Conservation (phyloP, 1,140 invertebrate species). For the Himalopsyche phryganea region DNA sequence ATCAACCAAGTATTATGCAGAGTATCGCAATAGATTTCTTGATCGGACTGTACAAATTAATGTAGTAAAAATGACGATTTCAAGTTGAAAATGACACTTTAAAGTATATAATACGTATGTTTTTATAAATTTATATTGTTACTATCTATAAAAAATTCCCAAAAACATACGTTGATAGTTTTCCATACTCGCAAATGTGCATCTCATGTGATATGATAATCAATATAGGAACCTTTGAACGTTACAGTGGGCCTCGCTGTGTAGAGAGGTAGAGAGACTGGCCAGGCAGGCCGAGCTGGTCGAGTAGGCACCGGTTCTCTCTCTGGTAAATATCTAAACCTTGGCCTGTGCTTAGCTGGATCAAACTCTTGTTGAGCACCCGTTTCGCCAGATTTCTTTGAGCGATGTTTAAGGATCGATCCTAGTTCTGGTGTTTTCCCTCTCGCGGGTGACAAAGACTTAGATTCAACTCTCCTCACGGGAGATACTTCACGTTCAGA, state of each 20-base stretch:
- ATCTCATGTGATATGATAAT: too few relatives aligned
- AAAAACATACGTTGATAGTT: too few relatives aligned
- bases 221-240: constrained; percentile 63
- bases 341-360: constrained; percentile 69
- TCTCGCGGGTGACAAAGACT: constrained; percentile 48
- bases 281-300: constrained; percentile 46
- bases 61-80: too few relatives aligned
- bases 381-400: constrained; percentile 45
- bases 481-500: constrained; percentile 34
- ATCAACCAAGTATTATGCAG: too few relatives aligned
- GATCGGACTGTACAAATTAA: too few relatives aligned
- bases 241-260: constrained; percentile 64
- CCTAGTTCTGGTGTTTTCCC: constrained; percentile 38
- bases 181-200: too few relatives aligned
- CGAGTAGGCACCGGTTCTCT: constrained; percentile 40
- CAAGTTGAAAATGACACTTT: too few relatives aligned
- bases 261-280: constrained; percentile 49
- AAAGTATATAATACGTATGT: too few relatives aligned
- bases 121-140: too few relatives aligned
- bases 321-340: constrained; percentile 71
- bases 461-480: constrained; percentile 39
- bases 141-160: too few relatives aligned
- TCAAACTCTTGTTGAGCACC: constrained; percentile 69
- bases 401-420: constrained; percentile 62
- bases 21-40: too few relatives aligned